Evolutionary conservation across 1,140 invertebrate genomes (phyloP).

Genomic region (Trichomalopsis sarcophagae): DNA sequence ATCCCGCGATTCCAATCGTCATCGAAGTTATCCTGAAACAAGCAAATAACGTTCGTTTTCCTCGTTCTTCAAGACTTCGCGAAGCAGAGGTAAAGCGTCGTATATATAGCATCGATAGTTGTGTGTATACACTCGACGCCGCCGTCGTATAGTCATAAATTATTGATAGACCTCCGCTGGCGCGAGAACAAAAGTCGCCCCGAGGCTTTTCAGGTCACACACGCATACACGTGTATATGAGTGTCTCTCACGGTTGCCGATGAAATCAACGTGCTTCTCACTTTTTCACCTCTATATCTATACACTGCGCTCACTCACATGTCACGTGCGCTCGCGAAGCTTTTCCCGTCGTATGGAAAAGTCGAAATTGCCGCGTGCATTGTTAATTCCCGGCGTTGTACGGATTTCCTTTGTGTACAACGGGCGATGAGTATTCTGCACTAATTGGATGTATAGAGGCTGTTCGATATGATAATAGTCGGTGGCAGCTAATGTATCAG

Average conservation of each 20-base stretch:
- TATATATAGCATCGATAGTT: not conserved
- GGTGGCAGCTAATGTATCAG: too few relatives aligned
- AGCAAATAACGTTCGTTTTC: too few relatives aligned
- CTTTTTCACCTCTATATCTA: not conserved
- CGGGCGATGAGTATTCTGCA: not conserved
- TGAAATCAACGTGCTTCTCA: constrained; percentile 4
- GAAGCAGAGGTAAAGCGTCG: not conserved
- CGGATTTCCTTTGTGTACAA: too few relatives aligned
- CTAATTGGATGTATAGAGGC: not conserved
- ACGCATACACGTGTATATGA: not conserved
- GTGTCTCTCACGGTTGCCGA: not conserved
- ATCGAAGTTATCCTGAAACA: too few relatives aligned
- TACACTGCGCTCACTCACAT: not conserved
- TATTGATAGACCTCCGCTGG: constrained; percentile 41
- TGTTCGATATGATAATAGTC: not conserved
- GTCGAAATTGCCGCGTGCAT: not conserved
- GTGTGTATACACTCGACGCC: not conserved
- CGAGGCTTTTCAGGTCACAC: constrained; percentile 44
- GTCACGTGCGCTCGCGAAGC: not conserved
- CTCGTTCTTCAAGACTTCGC: too few relatives aligned
- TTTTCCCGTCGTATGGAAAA: not conserved
- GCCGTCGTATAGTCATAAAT: constrained; percentile 38
- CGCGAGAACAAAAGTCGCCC: constrained; percentile 41
- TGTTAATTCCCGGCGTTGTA: not conserved
- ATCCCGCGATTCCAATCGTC: too few relatives aligned